Percentiles rank a stretch among this genome's conserved stretches.
Conservation (phyloP, 2,888 invertebrate species). For the Anthophora plumipes region DNA sequence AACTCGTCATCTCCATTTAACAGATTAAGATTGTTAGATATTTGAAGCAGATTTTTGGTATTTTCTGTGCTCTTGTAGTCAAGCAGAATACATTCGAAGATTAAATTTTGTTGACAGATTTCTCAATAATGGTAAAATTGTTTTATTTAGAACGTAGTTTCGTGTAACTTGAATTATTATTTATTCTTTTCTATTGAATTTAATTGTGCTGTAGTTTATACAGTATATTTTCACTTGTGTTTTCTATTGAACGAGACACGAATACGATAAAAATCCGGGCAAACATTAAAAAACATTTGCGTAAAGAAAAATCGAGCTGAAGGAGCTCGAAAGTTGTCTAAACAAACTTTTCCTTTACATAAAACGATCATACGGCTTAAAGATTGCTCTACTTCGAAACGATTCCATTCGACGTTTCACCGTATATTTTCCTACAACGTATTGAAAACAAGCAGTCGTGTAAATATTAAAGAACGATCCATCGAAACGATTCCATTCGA, state of each 20-base stretch:
- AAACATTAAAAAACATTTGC: neutral
- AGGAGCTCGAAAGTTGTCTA: neutral
- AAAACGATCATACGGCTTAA: neutral
- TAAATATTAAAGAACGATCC: conserved; percentile 18
- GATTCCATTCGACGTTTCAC: neutral
- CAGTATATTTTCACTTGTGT: neutral
- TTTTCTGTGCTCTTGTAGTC: too few species aligned
- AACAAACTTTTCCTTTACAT: neutral
- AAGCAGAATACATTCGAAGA: too few species aligned
- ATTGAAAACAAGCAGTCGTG: neutral
- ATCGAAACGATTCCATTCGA: neutral
- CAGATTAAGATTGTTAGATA: too few species aligned
- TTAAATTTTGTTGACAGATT: too few species aligned
- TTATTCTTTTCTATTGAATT: too few species aligned
- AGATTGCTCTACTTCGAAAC: neutral
- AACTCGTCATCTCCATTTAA: too few species aligned
- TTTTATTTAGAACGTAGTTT: too few species aligned
- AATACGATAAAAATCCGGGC: neutral
- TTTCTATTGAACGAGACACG: conserved; percentile 1
- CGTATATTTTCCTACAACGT: neutral
- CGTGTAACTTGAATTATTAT: too few species aligned
- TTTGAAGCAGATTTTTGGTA: too few species aligned
- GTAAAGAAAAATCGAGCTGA: neutral
- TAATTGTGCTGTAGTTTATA: too few species aligned
- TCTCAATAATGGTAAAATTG: too few species aligned